Evolutionary conservation across 2,797 vertebrate species (phyloP), one percentile per base, ranked within the genome.

Genomic region (Alosa sapidissima): DNA sequence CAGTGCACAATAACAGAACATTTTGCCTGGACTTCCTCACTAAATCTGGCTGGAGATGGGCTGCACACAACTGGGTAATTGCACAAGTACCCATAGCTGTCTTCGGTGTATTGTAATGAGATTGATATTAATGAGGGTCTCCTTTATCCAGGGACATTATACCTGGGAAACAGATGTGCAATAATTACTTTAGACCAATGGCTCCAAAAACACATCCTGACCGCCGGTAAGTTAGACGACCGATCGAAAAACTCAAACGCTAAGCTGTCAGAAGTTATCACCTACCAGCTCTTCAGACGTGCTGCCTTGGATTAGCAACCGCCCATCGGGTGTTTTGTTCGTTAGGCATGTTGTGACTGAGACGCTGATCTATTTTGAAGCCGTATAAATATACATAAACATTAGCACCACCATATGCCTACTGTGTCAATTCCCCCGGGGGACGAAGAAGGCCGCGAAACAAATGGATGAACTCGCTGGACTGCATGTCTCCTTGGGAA

Each of bases 121-220:
- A 86, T 87, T 85, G 88, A 90, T 88, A 87, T 90, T 86, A 89
- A 88, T 89, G 87, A 88, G 86, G 24, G 28, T 75, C 83, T 78
- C 85, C 87, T 75, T 52, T 87, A 52, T 78, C 83, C 54, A 88
- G 88, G 87, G 88, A 88, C 83, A 86, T 84, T 82, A 84, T 82
- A 85, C 86, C 86, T 86, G 52, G 81, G 83, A 87, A 88, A 90
- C 86, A 86, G 90, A 89, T 90, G 88, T 87, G 84, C 83, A 68
- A 84, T 85, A 84, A 87, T 86, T 84, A 62, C 72, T 87, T 83
- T 84, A 86, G 89, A 90, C 86, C 82, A 82, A 90, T 88, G 82
- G 86, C 86, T 81, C 83, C 78, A 72, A 86, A 85, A 47, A 24
- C 33, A 9, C 60, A 49, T 84, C 60, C 51, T 82, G 75, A 28